Percentiles rank a stretch among this genome's conserved stretches.
phyloP scores from a whole-genome alignment of 2,113 vertebrate genomes.

The Bostrychus sinensis region DNA sequence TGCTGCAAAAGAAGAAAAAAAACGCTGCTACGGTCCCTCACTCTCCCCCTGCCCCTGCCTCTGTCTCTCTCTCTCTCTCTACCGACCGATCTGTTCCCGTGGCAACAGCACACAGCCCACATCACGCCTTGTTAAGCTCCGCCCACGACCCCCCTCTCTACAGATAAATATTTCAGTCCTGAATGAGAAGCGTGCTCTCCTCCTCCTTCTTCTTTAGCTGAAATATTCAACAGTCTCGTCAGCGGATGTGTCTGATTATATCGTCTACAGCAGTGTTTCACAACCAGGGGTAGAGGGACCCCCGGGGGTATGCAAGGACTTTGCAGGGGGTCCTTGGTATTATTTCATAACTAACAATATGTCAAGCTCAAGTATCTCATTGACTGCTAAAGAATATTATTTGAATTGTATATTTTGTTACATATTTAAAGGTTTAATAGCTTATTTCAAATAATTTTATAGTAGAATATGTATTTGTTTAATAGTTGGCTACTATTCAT shows the following conservation, averaged over 20 bases:
- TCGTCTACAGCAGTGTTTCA: no score
- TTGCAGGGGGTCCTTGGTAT: no score
- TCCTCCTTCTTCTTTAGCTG: constrained; percentile 44
- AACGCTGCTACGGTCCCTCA: constrained; percentile 27
- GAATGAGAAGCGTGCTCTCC: constrained; percentile 47
- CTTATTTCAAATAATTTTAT: no score
- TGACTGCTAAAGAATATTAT: no score
- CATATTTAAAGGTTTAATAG: no score
- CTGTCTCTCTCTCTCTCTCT: constrained; percentile 27
- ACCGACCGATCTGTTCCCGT: constrained; percentile 65
- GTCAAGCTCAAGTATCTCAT: no score
- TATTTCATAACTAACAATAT: no score
- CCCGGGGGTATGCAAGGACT: no score
- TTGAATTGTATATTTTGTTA: no score
- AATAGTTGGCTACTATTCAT: no score
- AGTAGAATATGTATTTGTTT: no score
- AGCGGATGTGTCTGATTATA: constrained; percentile 13
- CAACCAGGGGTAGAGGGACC: not conserved
- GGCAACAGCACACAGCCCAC: constrained; percentile 69
- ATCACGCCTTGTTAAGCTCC: constrained; percentile 36
- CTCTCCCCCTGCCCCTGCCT: not conserved
- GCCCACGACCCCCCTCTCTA: constrained; percentile 12
- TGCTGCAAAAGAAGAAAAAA: constrained; percentile 25
- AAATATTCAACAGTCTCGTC: constrained; percentile 43
- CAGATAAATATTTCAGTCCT: constrained; percentile 73